Evolutionary conservation across 2,797 vertebrate species (phyloP), one percentile per base, ranked within the genome.

Genomic region (Spinibarbus caldwelli): DNA sequence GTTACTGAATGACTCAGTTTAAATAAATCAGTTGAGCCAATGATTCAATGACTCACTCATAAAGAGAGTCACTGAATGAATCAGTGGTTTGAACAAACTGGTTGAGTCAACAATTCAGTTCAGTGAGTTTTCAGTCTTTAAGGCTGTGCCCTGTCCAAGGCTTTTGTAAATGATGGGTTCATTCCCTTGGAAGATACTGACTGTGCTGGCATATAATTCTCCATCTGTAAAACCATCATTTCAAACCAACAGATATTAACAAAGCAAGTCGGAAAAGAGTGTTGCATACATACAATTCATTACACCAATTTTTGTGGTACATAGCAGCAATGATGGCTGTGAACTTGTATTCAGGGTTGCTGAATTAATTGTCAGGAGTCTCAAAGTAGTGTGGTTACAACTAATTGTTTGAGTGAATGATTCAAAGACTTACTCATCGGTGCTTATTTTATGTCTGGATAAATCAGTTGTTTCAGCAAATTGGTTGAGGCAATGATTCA

Each of bases 181-280:
- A 0, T 98, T 99, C 90, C 97, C 98, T 93, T 98, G 98, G 94
- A 99, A 99, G 94, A 97, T 98, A 94, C 97, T 98, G 90, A 98
- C 96, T 0, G 97, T 98, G 36, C 97, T 97, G 0, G 97, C 95
- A 0, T 99, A 99, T 73, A 99, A 94, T 87, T 98, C 97, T 0
- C 97, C 97, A 83, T 97, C 97, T 97, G 93, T 89, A 93, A 67
- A 86, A 85, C 59, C 11, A 76, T 6, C 1, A 29, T 79, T 88
- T n/a, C 72, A 26, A 80, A 26, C n/a, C 0, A 81, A 15, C 31
- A 68, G 26, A 57, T 43, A 76, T 47, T 64, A 47, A 21, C 4
- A 41, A 68, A 45, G 29, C 36, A 66, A 66, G 57, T 78, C 6
- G 1, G n/a, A 4, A 26, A 21, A 43, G 3, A 36, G 7, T 41